Evolutionary conservation across 2,888 invertebrate genomes (phyloP).

Genomic region (Coleophora flavipennella): DNA sequence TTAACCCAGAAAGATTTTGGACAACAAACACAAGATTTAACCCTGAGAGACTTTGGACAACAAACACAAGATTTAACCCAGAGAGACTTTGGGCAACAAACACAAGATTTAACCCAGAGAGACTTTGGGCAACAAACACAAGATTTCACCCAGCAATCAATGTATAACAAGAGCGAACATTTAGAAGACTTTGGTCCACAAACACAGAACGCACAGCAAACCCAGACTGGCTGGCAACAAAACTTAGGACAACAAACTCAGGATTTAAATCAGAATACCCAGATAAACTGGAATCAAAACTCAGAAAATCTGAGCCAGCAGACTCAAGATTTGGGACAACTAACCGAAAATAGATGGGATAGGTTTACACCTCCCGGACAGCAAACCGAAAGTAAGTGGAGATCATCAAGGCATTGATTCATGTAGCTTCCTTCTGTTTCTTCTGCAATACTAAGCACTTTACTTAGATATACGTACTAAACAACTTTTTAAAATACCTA

Average conservation of each 20-base stretch:
- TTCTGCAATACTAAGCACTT: no score
- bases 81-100: conserved; percentile 20
- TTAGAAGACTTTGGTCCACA: conserved; percentile 24
- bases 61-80: conserved; percentile 24
- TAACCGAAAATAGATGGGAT: conserved; percentile 23
- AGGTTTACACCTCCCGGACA: conserved; percentile 30
- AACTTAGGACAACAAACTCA: conserved; percentile 24
- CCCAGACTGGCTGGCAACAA: conserved; percentile 14
- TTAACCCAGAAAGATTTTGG: conserved; percentile 9
- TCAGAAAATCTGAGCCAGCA: conserved; percentile 24
- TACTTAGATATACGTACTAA: no score
- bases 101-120: conserved; percentile 20
- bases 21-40: conserved; percentile 21
- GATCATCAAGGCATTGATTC: conserved; percentile 16
- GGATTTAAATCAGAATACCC: conserved; percentile 5
- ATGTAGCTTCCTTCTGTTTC: conserved; percentile 15
- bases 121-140: conserved; percentile 23
- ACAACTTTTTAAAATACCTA: no score
- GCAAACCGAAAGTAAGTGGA: conserved; percentile 25
- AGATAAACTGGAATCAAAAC: conserved; percentile 10
- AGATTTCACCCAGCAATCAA: conserved; percentile 21
- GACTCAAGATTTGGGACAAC: conserved; percentile 20
- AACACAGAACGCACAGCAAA: conserved; percentile 19
- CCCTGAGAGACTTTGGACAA: conserved; percentile 26
- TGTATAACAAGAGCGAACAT: conserved; percentile 12